phyloP scores from a whole-genome alignment of 2,888 invertebrate genomes.

The Erynnis tages region DNA sequence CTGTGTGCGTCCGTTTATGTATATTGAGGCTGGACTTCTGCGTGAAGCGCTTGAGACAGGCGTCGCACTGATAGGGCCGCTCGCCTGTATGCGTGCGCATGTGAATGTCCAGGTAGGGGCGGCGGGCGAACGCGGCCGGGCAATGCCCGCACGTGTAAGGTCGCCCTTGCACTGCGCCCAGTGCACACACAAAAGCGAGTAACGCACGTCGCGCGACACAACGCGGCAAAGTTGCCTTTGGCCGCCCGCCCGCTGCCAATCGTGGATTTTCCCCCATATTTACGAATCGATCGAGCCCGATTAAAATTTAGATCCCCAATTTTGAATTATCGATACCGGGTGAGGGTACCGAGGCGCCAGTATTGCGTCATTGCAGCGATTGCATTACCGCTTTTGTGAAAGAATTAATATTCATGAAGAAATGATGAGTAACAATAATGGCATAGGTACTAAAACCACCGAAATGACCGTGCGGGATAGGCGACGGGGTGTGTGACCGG shows the following conservation, averaged over 20 bases:
- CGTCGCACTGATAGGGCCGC: constrained; percentile 85
- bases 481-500: constrained; percentile 54
- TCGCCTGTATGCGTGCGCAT: constrained; percentile 82
- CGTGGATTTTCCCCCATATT: constrained; percentile 14
- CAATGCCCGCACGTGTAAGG: constrained; percentile 73
- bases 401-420: constrained; percentile 77
- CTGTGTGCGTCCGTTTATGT: constrained; percentile 89
- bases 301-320: constrained; percentile 47
- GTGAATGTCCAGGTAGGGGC: constrained; percentile 78
- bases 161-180: constrained; percentile 78
- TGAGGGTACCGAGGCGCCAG: constrained; percentile 48
- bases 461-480: constrained; percentile 58
- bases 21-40: constrained; percentile 91
- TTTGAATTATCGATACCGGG: constrained; percentile 48
- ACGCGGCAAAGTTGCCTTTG: constrained; percentile 38
- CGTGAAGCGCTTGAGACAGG: constrained; percentile 89
- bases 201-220: constrained; percentile 78
- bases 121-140: constrained; percentile 75
- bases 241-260: constrained; percentile 60
- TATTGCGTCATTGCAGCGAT: constrained; percentile 74
- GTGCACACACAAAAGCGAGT: constrained; percentile 82
- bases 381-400: constrained; percentile 82
- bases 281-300: constrained; percentile 32
- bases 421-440: constrained; percentile 63
- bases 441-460: constrained; percentile 55